Conservation (phyloP, 2,888 invertebrate genomes). For the Erannis defoliaria region DNA sequence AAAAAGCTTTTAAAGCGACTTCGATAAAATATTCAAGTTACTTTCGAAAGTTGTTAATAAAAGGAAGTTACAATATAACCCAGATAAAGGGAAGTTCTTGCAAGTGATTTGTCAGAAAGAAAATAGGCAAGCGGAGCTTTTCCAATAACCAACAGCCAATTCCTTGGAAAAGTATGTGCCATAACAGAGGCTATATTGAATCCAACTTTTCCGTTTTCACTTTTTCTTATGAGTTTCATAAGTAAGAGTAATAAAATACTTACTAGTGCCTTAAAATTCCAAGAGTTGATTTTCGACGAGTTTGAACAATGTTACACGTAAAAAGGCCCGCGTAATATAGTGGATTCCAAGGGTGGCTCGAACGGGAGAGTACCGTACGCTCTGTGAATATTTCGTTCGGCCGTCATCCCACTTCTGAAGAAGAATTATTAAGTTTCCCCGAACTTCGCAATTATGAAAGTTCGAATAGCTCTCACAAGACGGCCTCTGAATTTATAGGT, state of each 20-base stretch:
- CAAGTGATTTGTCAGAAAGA: slow-evolving; percentile 36
- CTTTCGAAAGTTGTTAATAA: slow-evolving; percentile 26
- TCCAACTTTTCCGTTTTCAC: slow-evolving; percentile 55
- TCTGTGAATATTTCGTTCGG: slow-evolving; percentile 83
- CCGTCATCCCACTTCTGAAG: slow-evolving; percentile 84
- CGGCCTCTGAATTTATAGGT: slow-evolving; percentile 85
- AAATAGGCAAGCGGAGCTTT: slow-evolving; percentile 38
- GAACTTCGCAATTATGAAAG: slow-evolving; percentile 87
- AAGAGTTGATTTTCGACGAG: slow-evolving; percentile 61
- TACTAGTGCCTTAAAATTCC: slow-evolving; percentile 59
- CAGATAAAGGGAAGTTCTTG: slow-evolving; percentile 35
- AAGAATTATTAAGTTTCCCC: slow-evolving; percentile 86
- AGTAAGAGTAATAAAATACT: slow-evolving; percentile 62
- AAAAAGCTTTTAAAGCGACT: slow-evolving; percentile 3
- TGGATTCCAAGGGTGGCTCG: slow-evolving; percentile 73
- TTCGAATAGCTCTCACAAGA: slow-evolving; percentile 85
- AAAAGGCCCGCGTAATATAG: slow-evolving; percentile 69
- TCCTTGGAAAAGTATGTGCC: slow-evolving; percentile 38
- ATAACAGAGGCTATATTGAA: slow-evolving; percentile 48
- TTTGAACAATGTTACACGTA: slow-evolving; percentile 70
- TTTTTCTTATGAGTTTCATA: slow-evolving; percentile 56
- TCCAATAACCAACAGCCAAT: slow-evolving; percentile 40
- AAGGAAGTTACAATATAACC: slow-evolving; percentile 34
- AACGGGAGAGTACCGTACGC: slow-evolving; percentile 66
- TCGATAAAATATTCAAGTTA: slow-evolving; percentile 25